These are phyloP conservation scores for Drosophila pandora DNA, from an alignment of 1,140 invertebrate genomes.

Conservation along the genomic window DNA sequence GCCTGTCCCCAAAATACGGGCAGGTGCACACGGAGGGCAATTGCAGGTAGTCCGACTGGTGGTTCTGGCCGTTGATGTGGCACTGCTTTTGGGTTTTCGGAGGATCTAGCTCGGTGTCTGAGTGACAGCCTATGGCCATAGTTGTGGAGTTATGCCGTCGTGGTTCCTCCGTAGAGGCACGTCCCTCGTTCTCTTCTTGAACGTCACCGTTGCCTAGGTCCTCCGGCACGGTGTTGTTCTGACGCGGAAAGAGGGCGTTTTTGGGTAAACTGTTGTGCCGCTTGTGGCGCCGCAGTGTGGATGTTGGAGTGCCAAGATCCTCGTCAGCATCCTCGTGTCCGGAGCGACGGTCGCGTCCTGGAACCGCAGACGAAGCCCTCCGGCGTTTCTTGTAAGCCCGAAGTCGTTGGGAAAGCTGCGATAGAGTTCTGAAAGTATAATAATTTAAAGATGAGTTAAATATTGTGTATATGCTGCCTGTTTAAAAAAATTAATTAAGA, in stretches of 20 bases:
- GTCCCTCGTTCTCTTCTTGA: conserved; percentile 2
- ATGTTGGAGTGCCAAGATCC: conserved; percentile 54
- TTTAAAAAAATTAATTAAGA: no score
- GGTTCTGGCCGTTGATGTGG: conserved; percentile 24
- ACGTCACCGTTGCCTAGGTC: conserved; percentile 50
- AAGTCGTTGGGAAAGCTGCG: conserved; percentile 54
- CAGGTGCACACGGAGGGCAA: conserved; percentile 90
- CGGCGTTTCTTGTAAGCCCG: conserved; percentile 61
- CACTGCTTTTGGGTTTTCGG: conserved; percentile 22
- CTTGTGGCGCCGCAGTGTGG: conserved; percentile 49
- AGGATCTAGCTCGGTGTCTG: conserved; percentile 68
- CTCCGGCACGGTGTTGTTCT: conserved; percentile 59
- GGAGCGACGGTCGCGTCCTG: conserved; percentile 48
- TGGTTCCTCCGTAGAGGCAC: not conserved
- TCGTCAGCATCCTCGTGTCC: conserved; percentile 60
- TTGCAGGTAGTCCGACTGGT: conserved; percentile 84
- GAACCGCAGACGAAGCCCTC: conserved; percentile 63
- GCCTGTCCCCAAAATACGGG: conserved; percentile 89
- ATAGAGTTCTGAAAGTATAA: conserved; percentile 52
- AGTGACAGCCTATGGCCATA: conserved; percentile 55
- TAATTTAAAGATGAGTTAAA: not conserved
- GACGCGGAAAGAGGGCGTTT: conserved; percentile 61
- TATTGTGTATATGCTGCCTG: not conserved
- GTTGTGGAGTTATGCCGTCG: conserved; percentile 13
- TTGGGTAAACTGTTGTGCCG: conserved; percentile 78